phyloP scores from a whole-genome alignment of 2,797 vertebrate genomes.

The Enteromius anoplus region DNA sequence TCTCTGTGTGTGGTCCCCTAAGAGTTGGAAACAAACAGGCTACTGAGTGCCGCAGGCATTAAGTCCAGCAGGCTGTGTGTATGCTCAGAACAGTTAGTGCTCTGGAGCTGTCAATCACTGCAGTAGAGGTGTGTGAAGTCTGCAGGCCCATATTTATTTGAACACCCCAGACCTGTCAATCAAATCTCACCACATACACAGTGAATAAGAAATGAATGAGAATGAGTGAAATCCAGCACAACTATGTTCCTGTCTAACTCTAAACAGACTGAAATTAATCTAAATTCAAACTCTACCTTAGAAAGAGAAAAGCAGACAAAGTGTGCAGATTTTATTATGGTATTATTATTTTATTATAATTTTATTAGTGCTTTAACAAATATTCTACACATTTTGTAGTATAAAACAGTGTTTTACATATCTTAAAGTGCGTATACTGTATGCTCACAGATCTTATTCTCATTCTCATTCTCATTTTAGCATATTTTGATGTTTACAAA shows the following conservation, averaged over 20 bases:
- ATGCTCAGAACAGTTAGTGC: conserved; percentile 43
- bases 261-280: conserved; percentile 38
- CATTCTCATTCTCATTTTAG: background rate
- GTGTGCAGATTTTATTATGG: background rate
- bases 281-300: conserved; percentile 22
- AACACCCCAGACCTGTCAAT: conserved; percentile 61
- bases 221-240: conserved; percentile 51
- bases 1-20: conserved; percentile 58
- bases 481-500: background rate
- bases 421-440: background rate
- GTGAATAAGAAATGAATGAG: conserved; percentile 51
- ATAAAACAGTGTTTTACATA: background rate
- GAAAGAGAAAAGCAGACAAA: conserved; percentile 11
- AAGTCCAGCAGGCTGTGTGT: conserved; percentile 57
- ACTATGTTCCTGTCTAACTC: conserved; percentile 7
- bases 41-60: conserved; percentile 68
- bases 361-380: background rate
- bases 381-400: background rate
- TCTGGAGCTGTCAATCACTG: conserved; percentile 61
- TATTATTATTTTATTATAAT: background rate
- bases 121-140: conserved; percentile 56
- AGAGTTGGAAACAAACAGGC: conserved; percentile 60
- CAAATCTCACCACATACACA: conserved; percentile 54
- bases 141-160: conserved; percentile 62
- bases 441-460: background rate